Evolutionary conservation across 2,888 invertebrate genomes (phyloP).

Genomic region (Acanthococcus lagerstroemiae): DNA sequence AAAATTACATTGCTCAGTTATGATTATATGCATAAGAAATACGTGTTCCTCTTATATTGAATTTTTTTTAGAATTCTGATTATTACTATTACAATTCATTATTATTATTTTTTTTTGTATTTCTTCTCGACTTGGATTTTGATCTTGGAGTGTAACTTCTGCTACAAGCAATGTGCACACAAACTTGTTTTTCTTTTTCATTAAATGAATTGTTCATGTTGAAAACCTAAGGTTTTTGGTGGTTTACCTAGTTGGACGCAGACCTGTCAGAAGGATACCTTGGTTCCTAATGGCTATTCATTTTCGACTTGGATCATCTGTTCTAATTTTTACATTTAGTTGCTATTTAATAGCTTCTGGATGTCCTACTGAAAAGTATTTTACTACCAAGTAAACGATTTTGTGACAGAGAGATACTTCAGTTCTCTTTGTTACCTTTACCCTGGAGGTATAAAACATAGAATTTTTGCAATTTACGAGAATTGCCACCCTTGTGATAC

Average conservation of each 20-base stretch:
- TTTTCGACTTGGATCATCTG: not conserved
- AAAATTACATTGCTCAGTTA: no score
- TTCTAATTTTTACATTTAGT: not conserved
- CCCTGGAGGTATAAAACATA: not conserved
- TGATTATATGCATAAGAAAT: not conserved
- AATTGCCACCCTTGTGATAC: no score
- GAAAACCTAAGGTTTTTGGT: not conserved
- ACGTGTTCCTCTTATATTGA: not conserved
- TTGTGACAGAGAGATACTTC: not conserved
- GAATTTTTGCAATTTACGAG: not conserved
- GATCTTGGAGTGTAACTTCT: not conserved
- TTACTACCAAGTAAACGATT: not conserved
- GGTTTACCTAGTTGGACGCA: not conserved
- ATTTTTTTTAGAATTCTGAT: not conserved
- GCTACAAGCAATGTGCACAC: no score
- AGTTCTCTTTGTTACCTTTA: not conserved
- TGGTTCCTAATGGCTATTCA: not conserved
- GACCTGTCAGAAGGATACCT: not conserved
- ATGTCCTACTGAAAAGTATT: not conserved
- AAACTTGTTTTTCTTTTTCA: no score
- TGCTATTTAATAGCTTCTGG: not conserved
- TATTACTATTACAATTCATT: not conserved
- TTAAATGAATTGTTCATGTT: no score
- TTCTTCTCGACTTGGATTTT: not conserved
- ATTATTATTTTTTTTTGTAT: not conserved